Evolutionary conservation across 2,113 vertebrate genomes (phyloP).

Genomic region (Trematocara nigrifrons): DNA sequence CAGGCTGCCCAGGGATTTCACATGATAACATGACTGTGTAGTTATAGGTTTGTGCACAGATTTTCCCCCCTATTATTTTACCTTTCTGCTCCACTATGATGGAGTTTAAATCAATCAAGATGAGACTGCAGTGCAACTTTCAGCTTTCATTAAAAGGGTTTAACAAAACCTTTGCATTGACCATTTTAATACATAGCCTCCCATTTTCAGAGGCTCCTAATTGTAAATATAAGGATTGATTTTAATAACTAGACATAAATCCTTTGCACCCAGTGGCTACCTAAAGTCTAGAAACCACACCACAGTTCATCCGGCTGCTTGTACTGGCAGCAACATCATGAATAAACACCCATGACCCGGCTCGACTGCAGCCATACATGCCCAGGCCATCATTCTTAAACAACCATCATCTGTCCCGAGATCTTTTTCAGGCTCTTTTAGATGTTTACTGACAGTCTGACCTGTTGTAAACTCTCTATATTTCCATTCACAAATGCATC

Average conservation of each 20-base stretch:
- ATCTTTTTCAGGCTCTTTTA: neutral
- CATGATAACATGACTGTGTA: neutral
- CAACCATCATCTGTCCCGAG: neutral
- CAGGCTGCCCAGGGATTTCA: neutral
- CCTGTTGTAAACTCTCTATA: neutral
- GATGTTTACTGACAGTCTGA: neutral
- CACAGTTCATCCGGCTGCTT: neutral
- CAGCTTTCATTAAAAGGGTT: neutral
- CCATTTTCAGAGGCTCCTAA: neutral
- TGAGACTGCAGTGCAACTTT: neutral
- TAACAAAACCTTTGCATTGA: neutral
- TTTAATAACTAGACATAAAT: neutral
- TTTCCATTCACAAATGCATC: neutral
- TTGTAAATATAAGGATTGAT: neutral
- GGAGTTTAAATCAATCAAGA: neutral
- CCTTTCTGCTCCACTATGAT: neutral
- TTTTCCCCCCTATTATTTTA: fast-evolving
- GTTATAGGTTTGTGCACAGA: neutral
- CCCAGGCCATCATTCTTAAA: neutral
- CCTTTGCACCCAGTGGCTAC: neutral
- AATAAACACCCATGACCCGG: neutral
- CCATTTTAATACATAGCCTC: neutral
- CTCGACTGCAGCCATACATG: neutral
- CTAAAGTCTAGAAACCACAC: neutral
- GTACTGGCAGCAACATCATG: neutral